Evolutionary conservation across 2,113 vertebrate genomes (phyloP).

Genomic region (Xiphorhynchus elegans): DNA sequence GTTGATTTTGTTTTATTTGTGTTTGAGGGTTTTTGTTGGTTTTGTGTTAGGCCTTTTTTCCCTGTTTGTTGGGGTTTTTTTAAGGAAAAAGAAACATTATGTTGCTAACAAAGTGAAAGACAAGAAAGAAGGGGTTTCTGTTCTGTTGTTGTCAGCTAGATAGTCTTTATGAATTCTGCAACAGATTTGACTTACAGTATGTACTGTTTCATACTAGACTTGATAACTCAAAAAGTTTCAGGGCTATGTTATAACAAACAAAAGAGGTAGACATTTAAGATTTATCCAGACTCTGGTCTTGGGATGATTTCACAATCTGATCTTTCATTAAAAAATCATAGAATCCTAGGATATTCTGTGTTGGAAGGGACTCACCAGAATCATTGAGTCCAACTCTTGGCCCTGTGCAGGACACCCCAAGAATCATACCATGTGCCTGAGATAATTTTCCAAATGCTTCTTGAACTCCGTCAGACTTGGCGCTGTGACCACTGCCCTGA

Average conservation of each 20-base stretch:
- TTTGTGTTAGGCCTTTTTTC: neutral
- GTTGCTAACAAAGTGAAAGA: neutral
- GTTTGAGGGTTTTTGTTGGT: accelerated
- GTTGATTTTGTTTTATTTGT: neutral
- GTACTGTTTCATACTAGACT: neutral
- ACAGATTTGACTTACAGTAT: neutral
- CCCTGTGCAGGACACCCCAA: neutral
- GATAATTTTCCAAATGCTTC: neutral
- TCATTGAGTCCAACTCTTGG: neutral
- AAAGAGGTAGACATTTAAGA: neutral
- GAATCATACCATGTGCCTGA: neutral
- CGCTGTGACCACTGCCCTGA: neutral
- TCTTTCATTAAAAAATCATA: neutral
- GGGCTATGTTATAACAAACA: neutral
- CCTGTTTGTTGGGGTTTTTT: neutral
- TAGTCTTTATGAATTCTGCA: neutral
- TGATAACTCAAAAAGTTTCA: neutral
- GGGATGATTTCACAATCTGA: neutral
- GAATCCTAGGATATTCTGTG: neutral
- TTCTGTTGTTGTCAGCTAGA: neutral
- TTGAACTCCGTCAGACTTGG: neutral
- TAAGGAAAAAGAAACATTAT: neutral
- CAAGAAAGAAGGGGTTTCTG: neutral
- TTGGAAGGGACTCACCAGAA: neutral
- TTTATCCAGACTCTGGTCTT: neutral